Conservation (phyloP, 2,113 vertebrate species). For the Chaenogobius annularis region DNA sequence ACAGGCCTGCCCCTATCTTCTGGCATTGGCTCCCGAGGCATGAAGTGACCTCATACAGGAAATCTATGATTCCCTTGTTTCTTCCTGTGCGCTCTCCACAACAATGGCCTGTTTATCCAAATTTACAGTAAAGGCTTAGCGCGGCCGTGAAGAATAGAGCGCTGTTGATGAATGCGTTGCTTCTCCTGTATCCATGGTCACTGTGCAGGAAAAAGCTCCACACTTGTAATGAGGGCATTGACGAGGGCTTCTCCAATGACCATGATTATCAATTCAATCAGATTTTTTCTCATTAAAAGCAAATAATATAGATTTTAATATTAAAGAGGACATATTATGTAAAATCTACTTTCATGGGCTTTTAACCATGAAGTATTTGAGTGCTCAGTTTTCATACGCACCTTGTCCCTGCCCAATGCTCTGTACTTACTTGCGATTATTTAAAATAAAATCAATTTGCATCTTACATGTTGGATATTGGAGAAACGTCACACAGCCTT, state of each 20-base stretch:
- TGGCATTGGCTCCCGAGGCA: slow-evolving; percentile 35
- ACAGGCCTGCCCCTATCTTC: slow-evolving; percentile 68
- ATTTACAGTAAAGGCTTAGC: slow-evolving; percentile 42
- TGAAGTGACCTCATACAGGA: slow-evolving; percentile 77
- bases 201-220: not conserved
- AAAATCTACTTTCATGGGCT: too few species aligned
- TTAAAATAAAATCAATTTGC: too few species aligned
- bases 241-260: not conserved
- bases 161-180: not conserved
- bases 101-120: slow-evolving; percentile 75
- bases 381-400: too few species aligned
- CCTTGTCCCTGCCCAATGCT: too few species aligned
- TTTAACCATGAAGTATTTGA: too few species aligned
- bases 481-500: too few species aligned
- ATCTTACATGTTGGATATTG: too few species aligned
- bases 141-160: slow-evolving; percentile 17
- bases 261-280: not conserved
- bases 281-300: not conserved
- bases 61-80: slow-evolving; percentile 74
- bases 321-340: not conserved
- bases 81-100: slow-evolving; percentile 70
- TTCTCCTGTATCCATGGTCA: not conserved
- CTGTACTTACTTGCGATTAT: too few species aligned
- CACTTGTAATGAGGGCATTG: not conserved
- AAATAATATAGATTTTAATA: not conserved